Percentiles rank a stretch among this genome's conserved stretches.
phyloP scores from a whole-genome alignment of 2,797 vertebrate genomes.

The Valencia hispanica region DNA sequence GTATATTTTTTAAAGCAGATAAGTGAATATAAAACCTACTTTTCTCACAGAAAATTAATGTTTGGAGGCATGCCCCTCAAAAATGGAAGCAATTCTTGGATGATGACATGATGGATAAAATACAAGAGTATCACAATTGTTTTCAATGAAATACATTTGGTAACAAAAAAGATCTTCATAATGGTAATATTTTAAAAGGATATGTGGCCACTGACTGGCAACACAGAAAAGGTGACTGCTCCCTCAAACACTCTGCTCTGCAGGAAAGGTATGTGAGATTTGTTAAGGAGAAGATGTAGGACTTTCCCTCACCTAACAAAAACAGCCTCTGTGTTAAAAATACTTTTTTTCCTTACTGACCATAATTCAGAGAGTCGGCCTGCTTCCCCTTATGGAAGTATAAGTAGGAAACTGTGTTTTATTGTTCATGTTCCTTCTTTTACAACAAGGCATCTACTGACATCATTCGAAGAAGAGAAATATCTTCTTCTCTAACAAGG shows the following conservation, averaged over 20 bases:
- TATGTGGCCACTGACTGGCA: not conserved
- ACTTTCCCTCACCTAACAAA: too few species aligned
- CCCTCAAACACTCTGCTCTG: not conserved
- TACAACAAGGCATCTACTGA: not conserved
- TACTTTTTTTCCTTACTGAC: too few species aligned
- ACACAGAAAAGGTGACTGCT: not conserved
- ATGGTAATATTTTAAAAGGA: not conserved
- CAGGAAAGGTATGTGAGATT: not conserved
- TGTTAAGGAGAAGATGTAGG: not conserved
- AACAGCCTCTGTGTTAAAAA: too few species aligned
- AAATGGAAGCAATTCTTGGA: not conserved
- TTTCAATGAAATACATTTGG: not conserved
- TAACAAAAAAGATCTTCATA: not conserved
- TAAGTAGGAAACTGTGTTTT: not conserved
- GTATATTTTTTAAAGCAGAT: not conserved
- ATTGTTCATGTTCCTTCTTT: not conserved
- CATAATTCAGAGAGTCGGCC: too few species aligned
- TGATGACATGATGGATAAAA: not conserved
- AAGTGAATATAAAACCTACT: not conserved
- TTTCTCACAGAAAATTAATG: not conserved
- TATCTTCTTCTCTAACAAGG: too few species aligned
- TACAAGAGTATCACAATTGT: not conserved
- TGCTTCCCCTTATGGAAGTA: not conserved
- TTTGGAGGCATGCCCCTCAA: not conserved
- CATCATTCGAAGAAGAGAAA: too few species aligned